Base-by-base conservation (phyloP, 2,888 invertebrate species). In the Actias luna region DNA sequence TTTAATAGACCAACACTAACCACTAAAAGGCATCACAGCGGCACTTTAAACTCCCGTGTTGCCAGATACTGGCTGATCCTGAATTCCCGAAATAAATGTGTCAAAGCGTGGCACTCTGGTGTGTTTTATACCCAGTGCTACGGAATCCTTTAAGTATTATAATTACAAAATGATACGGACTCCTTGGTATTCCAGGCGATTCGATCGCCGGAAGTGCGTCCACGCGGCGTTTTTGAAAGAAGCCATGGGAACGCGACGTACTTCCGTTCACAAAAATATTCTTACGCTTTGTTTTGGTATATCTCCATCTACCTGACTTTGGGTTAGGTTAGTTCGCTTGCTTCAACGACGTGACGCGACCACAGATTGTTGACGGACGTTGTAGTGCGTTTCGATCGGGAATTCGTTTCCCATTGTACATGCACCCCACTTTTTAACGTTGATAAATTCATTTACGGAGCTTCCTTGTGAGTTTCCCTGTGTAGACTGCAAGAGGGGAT, bases 241-340 rank as follows among this genome's bases (percentile, higher is more conserved):
- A 78, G 79, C 74, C 80, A 67, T 57, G 65, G 64, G 78, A 80
- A 80, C 82, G 80, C 72, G 59, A 63, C 65, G 36, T 29, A 64
- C 72, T 79, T 82, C 82, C 82, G 79, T 65, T 67, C 69, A 61
- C 65, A 64, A 25, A 39, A 31, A 10, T 50, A 25, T 25, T 25
- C 22, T 50, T 25, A 25, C 18, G 39, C 46, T 33, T 64, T 61
- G 18, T 63, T 63, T 52, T 61, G 1, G n/a, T 25, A 36, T 59
- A 29, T 36, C 16, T 55, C 29, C 5, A 55, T n/a, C 55, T 55
- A 55, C 55, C 29, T 55, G 55, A 29, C 55, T 29, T 55, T 29
- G 14, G 29, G 29, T 55, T 55, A 29, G 27, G 29, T 29, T n/a
- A 29, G 55, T 55, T 55, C 29, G 12, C 22, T 22, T 18, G 8